Base-by-base conservation (phyloP, 1,140 invertebrate species). In the Plodia interpunctella region DNA sequence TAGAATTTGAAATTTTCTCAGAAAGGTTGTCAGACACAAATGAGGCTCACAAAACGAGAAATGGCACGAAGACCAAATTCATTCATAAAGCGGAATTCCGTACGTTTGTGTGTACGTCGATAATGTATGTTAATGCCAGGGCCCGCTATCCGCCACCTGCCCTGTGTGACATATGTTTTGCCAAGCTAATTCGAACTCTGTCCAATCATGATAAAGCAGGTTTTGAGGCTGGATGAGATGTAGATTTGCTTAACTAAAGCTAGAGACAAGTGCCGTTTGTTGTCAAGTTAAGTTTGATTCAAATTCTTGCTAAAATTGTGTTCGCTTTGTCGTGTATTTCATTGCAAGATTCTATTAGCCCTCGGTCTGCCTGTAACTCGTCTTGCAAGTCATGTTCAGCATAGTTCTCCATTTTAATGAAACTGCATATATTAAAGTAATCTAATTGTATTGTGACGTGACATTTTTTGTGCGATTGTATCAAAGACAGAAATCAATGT, bases 111-210 rank as follows among this genome's bases (percentile, higher is more conserved):
- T 53, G 19, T 51, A 20, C 9, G 17, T 44, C 60, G 66, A 52
- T 70, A 74, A 78, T 72, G 20, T 75, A 77, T 76, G 77, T 61
- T 65, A 79, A 77, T 63, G 65, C n/a, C 58, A 53, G 28, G 60
- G 56, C 30, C 74, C 74, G 72, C 70, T 69, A 70, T 66, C n/a
- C 59, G 17, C 21, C 51, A 51, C 17, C 30, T 32, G 30, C 30
- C 30, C 11, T 10, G 30, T 25, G n/a, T 15, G 38, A 17, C 13
- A 44, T 44, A 5, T 17, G 13, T 0, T 3, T 44, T n/a, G 2
- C 15, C 15, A 5, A 15, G 13, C 13, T 3, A 44, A 44, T 15
- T n/a, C 10, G 3, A n/a, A 15, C 38, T 44, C n/a, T 44, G 13
- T 1, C 38, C 15, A 44, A 6, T 15, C 13, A 10, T 44, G 1